Conservation (phyloP, 2,797 vertebrate genomes). For the Gymnoscopelus braueri region DNA sequence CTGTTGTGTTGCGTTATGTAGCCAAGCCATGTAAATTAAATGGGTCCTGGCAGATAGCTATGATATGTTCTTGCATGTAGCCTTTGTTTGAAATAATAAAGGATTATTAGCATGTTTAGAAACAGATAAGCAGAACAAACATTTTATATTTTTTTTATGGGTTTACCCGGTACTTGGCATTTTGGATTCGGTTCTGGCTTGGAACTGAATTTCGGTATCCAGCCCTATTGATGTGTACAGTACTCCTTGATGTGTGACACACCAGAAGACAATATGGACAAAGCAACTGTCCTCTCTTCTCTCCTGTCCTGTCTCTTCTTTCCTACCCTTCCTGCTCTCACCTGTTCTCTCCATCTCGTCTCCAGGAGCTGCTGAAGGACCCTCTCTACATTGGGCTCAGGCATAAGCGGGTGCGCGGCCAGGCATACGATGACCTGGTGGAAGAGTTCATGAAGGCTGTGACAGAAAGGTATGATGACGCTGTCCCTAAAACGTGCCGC, state of each 20-base stretch:
- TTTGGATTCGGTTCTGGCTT: too few species aligned
- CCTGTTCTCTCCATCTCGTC: constrained; percentile 18
- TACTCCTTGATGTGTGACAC: neutral
- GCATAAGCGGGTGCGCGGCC: constrained; percentile 91
- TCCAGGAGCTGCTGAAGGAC: constrained; percentile 90
- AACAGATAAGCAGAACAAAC: too few species aligned
- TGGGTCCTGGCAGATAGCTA: too few species aligned
- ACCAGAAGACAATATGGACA: constrained; percentile 14
- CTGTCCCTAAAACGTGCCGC: constrained; percentile 28
- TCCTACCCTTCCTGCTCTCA: neutral
- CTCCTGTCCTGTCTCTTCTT: neutral
- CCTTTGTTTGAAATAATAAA: too few species aligned
- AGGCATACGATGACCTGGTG: constrained; percentile 92
- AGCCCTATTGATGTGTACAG: neutral
- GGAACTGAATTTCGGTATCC: too few species aligned
- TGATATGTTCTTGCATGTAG: too few species aligned
- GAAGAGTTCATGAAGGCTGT: constrained; percentile 98
- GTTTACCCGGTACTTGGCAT: too few species aligned
- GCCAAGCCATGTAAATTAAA: too few species aligned
- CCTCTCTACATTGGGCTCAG: constrained; percentile 95
- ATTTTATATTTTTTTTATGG: too few species aligned
- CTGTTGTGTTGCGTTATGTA: too few species aligned
- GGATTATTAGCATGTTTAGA: too few species aligned
- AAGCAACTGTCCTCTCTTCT: neutral
- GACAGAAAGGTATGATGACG: constrained; percentile 86